A percentile compares a stretch with the other conserved stretches of the same genome.
phyloP scores from a whole-genome alignment of 2,113 vertebrate genomes.

The Erythrocercus mccallii region DNA sequence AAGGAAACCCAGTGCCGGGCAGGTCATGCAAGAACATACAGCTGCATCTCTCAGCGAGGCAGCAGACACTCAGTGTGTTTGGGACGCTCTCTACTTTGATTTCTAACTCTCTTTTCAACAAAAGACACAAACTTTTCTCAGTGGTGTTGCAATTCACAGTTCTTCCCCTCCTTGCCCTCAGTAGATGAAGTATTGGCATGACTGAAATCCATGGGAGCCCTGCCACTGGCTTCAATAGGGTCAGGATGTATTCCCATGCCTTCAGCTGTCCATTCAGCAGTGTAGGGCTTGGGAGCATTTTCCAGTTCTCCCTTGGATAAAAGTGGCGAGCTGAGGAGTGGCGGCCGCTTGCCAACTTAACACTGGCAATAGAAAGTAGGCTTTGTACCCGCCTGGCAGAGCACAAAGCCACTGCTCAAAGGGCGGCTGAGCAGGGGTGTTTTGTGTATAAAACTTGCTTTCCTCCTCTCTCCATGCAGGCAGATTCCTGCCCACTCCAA shows the following conservation, averaged over 20 bases:
- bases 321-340: not conserved
- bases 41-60: accelerated
- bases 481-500: not conserved
- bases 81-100: not conserved
- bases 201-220: not conserved
- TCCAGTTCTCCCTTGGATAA: not conserved
- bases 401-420: slow-evolving; percentile 45
- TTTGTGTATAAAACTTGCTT: slow-evolving; percentile 27
- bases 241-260: slow-evolving; percentile 60
- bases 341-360: not conserved
- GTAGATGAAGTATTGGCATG: not conserved
- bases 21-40: not conserved
- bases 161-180: not conserved
- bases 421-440: not conserved
- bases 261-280: slow-evolving; percentile 30
- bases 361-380: not conserved
- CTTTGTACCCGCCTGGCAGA: slow-evolving; percentile 31
- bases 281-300: slow-evolving; percentile 18
- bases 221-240: slow-evolving; percentile 38
- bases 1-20: not conserved
- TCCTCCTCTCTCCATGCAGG: not conserved
- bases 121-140: not conserved
- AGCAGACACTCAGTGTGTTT: not conserved
- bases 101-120: not conserved
- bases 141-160: not conserved